Evolutionary conservation across 1,140 invertebrate species (phyloP).

Genomic region (Gyrodactylus bullatarudis): DNA sequence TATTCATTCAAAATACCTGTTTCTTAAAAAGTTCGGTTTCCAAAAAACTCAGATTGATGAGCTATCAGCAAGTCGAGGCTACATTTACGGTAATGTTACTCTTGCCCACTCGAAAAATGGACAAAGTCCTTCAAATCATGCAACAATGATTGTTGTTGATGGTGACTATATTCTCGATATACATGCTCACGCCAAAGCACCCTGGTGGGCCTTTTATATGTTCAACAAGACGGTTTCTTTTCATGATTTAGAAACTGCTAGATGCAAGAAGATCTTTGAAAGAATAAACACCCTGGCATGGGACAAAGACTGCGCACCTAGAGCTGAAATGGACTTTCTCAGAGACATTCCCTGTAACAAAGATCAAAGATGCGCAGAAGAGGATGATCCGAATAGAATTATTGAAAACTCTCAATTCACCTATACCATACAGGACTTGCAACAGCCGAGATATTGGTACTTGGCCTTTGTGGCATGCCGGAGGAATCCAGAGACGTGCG

Average conservation of each 20-base stretch:
- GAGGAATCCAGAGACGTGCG: conserved; percentile 30
- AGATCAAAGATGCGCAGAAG: conserved; percentile 42
- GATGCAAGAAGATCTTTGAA: conserved; percentile 44
- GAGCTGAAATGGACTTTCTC: conserved; percentile 41
- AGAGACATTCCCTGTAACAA: conserved; percentile 47
- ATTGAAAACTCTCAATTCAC: conserved; percentile 59
- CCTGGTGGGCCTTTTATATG: conserved; percentile 28
- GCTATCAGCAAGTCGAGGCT: conserved; percentile 39
- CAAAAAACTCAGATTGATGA: conserved; percentile 60
- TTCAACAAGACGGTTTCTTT: neutral
- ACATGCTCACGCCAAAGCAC: conserved; percentile 35
- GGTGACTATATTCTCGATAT: conserved; percentile 49
- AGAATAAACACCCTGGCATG: conserved; percentile 43
- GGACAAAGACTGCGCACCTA: conserved; percentile 41
- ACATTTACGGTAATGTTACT: conserved; percentile 53
- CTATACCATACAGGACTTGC: conserved; percentile 49
- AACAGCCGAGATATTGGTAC: conserved; percentile 39
- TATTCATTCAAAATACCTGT: conserved; percentile 40
- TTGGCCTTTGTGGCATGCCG: conserved; percentile 54
- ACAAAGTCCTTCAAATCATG: conserved; percentile 32
- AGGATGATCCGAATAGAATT: conserved; percentile 46
- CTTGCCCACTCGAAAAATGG: neutral
- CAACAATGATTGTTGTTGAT: conserved; percentile 51
- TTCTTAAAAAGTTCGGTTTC: conserved; percentile 70
- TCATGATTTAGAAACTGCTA: neutral